These are phyloP conservation scores for Cariama cristata DNA, from an alignment of 2,113 vertebrate species.

Conservation along the genomic window DNA sequence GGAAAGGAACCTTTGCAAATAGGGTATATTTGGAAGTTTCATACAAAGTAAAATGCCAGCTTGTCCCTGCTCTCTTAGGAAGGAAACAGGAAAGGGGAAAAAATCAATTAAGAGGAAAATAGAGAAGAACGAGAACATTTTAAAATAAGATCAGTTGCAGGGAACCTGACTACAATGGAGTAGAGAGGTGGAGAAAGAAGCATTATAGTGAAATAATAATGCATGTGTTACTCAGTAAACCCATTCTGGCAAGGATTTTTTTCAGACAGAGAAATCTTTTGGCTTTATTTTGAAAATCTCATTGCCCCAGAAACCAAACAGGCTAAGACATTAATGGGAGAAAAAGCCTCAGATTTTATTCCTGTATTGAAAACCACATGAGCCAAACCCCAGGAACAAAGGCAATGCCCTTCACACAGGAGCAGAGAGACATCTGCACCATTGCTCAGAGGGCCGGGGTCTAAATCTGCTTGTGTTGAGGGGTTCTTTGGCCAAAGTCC, in stretches of 20 bases:
- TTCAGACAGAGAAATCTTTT: background rate
- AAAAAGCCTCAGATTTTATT: background rate
- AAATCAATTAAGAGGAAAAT: background rate
- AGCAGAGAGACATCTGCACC: background rate
- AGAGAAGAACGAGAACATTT: background rate
- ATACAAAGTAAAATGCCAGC: background rate
- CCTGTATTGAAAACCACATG: background rate
- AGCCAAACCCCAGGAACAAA: background rate
- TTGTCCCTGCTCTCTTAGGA: background rate
- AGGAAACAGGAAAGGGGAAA: background rate
- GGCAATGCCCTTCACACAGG: background rate
- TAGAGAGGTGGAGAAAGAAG: background rate
- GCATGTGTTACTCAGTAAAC: background rate
- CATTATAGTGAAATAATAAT: background rate
- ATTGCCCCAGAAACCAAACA: background rate
- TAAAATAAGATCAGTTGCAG: background rate
- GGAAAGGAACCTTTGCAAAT: background rate
- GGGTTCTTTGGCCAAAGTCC: background rate
- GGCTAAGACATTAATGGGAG: background rate
- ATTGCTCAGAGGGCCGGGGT: background rate
- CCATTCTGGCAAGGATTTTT: background rate
- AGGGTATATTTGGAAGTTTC: background rate
- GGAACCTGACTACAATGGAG: background rate
- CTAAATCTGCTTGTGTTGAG: background rate
- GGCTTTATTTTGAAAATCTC: background rate